Base-by-base conservation (phyloP, 1,140 invertebrate genomes). In the Diuraphis noxia region DNA sequence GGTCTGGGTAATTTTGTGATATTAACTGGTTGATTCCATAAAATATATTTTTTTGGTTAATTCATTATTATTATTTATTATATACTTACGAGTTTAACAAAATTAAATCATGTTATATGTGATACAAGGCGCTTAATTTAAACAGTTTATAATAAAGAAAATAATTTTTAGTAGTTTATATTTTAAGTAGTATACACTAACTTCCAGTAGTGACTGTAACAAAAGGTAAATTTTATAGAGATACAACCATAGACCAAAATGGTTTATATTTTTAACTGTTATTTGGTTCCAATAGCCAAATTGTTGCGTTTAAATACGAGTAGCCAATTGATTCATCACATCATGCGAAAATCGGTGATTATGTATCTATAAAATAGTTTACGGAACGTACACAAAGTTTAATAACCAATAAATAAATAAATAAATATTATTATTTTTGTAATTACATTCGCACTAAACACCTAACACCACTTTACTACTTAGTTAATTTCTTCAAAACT, bases 401-500 rank as follows among this genome's bases (percentile, higher is more conserved):
- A 56, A n/a, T 30, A 4, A 10, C 8, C 25, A 21, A 49, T 49
- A 21, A 72, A n/a, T 17, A n/a, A 17, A 17, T n/a, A n/a, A 72
- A 72, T 72, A n/a, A 63, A 63, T 49, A 49, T 34, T n/a, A 72
- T 72, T 72, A 72, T 10, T 72, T n/a, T 72, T 72, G n/a, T 72
- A n/a, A n/a, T n/a, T 72, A n/a, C 10, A 1, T 72, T 72, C 4
- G 0, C 30, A n/a, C 34, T 72, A 72, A 72, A 72, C 4, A n/a
- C 56, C 56, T n/a, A 72, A 72, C 56, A 72, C 56, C 56, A 72
- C 17, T 49, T 21, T 23, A 49, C 19, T 49, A 46, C 19, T 36
- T 79, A 79, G 8, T 4, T 23, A 79, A 36, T 79, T 79, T 41
- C 9, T 30, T 72, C 25, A 82, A 92, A 92, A 92, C 23, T 49